These are phyloP conservation scores for Todiramphus chloris DNA, from an alignment of 2,113 vertebrate species.

Conservation along the genomic window DNA sequence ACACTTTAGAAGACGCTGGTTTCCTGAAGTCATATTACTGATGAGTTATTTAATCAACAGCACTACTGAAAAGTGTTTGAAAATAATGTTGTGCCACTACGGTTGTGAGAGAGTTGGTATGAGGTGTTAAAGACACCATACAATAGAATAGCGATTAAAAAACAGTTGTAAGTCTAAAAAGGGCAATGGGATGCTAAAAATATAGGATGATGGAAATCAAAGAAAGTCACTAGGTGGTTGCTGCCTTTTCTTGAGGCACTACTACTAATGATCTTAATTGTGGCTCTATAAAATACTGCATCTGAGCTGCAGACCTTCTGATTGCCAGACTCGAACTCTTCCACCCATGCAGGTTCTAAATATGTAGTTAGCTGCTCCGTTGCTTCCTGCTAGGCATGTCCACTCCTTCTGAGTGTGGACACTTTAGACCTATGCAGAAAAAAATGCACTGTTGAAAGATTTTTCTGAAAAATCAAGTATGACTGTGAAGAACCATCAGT, in stretches of 20 bases:
- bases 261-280: neutral
- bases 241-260: neutral
- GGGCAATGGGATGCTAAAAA: neutral
- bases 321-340: neutral
- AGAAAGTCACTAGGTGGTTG: neutral
- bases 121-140: neutral
- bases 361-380: neutral
- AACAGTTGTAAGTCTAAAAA: neutral
- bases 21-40: constrained; percentile 2
- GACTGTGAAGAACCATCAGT: neutral
- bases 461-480: neutral
- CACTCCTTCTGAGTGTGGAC: accelerated
- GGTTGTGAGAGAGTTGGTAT: neutral
- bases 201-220: neutral
- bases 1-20: neutral
- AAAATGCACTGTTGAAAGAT: neutral
- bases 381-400: neutral
- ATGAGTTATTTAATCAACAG: neutral
- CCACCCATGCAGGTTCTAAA: neutral
- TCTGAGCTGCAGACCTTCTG: neutral
- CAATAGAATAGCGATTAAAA: neutral
- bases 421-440: neutral
- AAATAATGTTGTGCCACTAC: neutral
- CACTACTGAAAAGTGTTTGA: neutral
- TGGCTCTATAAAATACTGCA: neutral